Percentiles rank a stretch among this genome's conserved stretches.
Conservation (phyloP, 2,797 vertebrate species). For the Tragopan temminckii region DNA sequence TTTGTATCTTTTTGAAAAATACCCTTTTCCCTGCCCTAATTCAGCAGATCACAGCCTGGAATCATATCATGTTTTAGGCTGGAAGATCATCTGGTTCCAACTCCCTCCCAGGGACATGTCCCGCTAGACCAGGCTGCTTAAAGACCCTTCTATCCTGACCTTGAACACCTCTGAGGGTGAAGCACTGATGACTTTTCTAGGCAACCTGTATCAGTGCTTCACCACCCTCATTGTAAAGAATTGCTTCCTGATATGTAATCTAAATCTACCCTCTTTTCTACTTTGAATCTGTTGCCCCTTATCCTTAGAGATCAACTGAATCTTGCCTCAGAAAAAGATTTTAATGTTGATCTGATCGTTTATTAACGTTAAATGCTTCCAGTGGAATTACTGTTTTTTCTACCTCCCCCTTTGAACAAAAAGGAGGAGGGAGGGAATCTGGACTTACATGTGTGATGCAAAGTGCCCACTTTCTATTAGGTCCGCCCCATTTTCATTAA, state of each 20-base stretch:
- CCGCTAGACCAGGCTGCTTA: background rate
- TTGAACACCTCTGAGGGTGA: background rate
- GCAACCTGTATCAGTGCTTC: background rate
- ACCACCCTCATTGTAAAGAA: background rate
- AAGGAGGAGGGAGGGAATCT: background rate
- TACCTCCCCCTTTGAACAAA: background rate
- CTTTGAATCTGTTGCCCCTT: background rate
- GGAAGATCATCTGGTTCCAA: background rate
- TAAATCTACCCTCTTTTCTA: background rate
- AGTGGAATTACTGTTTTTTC: background rate
- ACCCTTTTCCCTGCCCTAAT: fast-evolving
- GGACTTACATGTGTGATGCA: slow-evolving; percentile 79
- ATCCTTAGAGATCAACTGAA: background rate
- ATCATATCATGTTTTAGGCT: background rate
- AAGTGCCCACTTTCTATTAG: slow-evolving; percentile 81
- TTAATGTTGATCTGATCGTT: background rate
- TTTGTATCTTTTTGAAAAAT: background rate
- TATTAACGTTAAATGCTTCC: background rate
- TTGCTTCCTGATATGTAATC: background rate
- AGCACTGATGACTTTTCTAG: background rate
- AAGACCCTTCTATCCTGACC: background rate
- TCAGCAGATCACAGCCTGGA: background rate
- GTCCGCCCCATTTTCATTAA: slow-evolving; percentile 79
- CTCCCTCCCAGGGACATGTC: background rate
- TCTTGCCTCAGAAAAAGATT: background rate